Evolutionary conservation across 2,888 invertebrate genomes (phyloP).

Genomic region (Erebia ligea): DNA sequence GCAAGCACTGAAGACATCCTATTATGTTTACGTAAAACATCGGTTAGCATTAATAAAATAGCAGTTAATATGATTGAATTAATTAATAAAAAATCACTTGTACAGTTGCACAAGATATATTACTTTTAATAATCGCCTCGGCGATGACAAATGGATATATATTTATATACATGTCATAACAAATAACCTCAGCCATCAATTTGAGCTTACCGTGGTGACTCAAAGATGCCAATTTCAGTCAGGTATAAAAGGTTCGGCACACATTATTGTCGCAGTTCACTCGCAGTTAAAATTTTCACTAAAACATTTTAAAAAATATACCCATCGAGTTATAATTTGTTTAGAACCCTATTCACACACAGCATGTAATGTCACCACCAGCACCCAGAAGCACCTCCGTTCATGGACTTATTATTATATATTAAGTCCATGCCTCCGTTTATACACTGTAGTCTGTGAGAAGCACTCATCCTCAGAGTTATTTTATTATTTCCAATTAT

Average conservation of each 20-base stretch:
- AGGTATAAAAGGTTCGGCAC: conserved; percentile 78
- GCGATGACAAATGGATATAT: conserved; percentile 66
- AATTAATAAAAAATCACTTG: background rate
- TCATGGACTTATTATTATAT: too few species aligned
- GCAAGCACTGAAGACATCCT: conserved; percentile 37
- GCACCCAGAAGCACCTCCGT: too few species aligned
- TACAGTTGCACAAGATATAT: conserved; percentile 3
- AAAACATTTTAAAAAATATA: conserved; percentile 71
- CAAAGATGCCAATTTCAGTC: conserved; percentile 68
- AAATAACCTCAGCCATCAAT: conserved; percentile 79
- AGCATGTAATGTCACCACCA: conserved; percentile 34
- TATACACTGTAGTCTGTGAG: too few species aligned
- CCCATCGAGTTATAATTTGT: conserved; percentile 63
- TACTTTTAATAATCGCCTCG: conserved; percentile 48
- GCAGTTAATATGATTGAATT: background rate
- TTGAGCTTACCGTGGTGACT: conserved; percentile 80
- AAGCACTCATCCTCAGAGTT: too few species aligned
- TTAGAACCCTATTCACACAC: conserved; percentile 39
- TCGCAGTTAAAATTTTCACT: conserved; percentile 69
- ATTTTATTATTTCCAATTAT: too few species aligned
- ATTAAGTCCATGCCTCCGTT: too few species aligned
- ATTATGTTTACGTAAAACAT: background rate
- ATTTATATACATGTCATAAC: conserved; percentile 71
- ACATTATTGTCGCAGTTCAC: conserved; percentile 80
- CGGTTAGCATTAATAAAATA: background rate